phyloP scores from a whole-genome alignment of 2,888 invertebrate species.

The Lissonota sp. region DNA sequence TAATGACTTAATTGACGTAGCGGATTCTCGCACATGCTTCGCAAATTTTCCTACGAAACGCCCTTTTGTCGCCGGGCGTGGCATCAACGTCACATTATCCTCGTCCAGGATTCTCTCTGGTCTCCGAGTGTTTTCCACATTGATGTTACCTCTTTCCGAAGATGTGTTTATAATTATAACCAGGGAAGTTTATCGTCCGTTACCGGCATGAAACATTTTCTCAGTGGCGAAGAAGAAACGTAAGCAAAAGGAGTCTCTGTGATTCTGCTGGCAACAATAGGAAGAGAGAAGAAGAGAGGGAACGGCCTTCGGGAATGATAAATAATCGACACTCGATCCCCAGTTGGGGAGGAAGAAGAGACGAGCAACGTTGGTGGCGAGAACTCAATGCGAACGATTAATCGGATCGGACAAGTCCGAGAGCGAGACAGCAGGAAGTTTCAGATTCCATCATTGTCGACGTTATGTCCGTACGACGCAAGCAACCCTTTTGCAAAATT shows the following conservation, averaged over 20 bases:
- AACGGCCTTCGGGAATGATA: constrained; percentile 19
- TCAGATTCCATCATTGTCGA: constrained; percentile 44
- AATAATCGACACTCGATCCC: constrained; percentile 53
- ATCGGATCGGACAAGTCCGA: constrained; percentile 21
- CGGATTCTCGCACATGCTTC: constrained; percentile 45
- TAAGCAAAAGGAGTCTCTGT: no score
- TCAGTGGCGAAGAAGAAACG: constrained; percentile 36
- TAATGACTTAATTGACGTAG: constrained; percentile 70
- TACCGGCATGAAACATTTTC: constrained; percentile 49
- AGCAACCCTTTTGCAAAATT: background rate
- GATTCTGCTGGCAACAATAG: background rate
- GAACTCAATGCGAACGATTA: constrained; percentile 4
- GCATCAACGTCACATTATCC: constrained; percentile 12
- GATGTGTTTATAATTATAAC: background rate
- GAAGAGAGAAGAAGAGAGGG: background rate
- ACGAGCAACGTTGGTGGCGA: constrained; percentile 29
- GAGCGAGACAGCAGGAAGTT: constrained; percentile 52
- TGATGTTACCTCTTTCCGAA: background rate
- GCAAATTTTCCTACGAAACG: constrained; percentile 39
- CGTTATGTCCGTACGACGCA: constrained; percentile 3
- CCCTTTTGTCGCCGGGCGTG: constrained; percentile 46
- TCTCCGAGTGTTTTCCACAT: background rate
- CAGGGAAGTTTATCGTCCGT: background rate
- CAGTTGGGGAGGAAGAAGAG: constrained; percentile 24
- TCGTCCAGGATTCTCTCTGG: background rate